These are phyloP conservation scores for Motacilla tschutschensis DNA, from an alignment of 2,113 vertebrate species.

Conservation along the genomic window DNA sequence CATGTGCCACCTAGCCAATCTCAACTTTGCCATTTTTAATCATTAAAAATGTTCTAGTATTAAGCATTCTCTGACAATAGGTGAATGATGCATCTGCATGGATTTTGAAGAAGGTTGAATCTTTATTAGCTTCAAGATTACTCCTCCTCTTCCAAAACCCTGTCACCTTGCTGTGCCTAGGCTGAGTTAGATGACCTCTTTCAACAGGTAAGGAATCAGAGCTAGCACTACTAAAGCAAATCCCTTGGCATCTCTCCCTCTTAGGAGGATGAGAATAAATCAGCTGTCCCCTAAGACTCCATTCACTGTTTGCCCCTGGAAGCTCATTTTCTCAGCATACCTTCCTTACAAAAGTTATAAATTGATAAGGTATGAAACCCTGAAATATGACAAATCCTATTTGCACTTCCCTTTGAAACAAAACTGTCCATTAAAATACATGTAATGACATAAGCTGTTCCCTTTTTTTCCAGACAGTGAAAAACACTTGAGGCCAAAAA, in stretches of 20 bases:
- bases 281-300: not conserved
- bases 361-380: not conserved
- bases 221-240: not conserved
- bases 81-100: not conserved
- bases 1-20: not conserved
- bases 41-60: not conserved
- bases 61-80: not conserved
- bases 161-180: not conserved
- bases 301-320: not conserved
- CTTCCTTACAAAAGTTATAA: not conserved
- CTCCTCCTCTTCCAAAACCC: not conserved
- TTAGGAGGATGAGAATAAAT: not conserved
- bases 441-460: not conserved
- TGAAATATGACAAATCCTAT: not conserved
- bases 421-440: not conserved
- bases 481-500: not conserved
- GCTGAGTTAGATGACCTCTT: not conserved
- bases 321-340: not conserved
- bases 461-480: not conserved
- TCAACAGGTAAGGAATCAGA: not conserved
- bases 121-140: not conserved
- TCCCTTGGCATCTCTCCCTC: not conserved
- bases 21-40: not conserved
- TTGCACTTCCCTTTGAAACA: not conserved
- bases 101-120: not conserved